Base-by-base conservation (phyloP, 2,888 invertebrate genomes). In the Leucophenga maculata region DNA sequence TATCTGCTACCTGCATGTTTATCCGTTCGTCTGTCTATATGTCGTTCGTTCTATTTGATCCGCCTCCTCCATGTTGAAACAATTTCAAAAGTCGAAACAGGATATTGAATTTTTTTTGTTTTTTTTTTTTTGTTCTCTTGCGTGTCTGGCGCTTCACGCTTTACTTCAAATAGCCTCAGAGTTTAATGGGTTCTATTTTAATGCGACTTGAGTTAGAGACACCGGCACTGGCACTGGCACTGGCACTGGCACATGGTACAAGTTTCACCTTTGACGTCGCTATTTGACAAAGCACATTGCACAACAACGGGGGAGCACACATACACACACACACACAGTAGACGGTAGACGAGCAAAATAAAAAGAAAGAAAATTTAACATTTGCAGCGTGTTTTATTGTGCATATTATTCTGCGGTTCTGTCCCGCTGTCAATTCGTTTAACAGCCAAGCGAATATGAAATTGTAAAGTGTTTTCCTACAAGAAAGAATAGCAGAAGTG, bases 311-410 rank as follows among this genome's bases (percentile, higher is more conserved):
- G 26, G 4, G 26, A 3, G 26, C 26, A n/a, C n/a, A n/a, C n/a
- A n/a, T n/a, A n/a, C n/a, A n/a, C n/a, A n/a, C n/a, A n/a, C n/a
- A n/a, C n/a, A n/a, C n/a, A n/a, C n/a, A 26, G 26, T 26, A 26
- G 26, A 26, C 26, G 4, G 4, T 3, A 26, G 4, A 26, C 4
- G 26, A 26, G 4, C 2, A 2, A 26, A 26, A 4, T 3, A 26
- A 48, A 39, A 62, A 79, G 78, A 82, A 80, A 82, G 79, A 78
- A 79, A 76, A 79, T 80, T 79, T 82, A 82, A 75, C 79, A 80
- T 77, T 82, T 80, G 81, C 81, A 50, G 70, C 57, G 76, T 71
- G 68, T 72, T 69, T 78, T 77, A 78, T 77, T 74, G 77, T 73
- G 72, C 18, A 52, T n/a, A 52, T 75, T 75, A 74, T 76, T 76